Evolutionary conservation across 2,888 invertebrate species (phyloP).

Genomic region (Acronicta alni): DNA sequence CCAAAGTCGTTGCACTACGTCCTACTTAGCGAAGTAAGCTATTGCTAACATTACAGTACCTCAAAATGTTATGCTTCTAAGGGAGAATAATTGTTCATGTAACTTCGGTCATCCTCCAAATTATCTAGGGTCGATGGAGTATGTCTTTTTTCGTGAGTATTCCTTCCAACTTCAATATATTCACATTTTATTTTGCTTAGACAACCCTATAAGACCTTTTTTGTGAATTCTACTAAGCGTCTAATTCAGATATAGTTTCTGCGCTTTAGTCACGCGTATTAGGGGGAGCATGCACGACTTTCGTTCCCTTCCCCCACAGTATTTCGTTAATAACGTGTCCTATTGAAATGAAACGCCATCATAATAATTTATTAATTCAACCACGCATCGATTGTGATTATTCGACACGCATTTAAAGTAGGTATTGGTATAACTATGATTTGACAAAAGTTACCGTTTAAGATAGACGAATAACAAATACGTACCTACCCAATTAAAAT

Average conservation of each 20-base stretch:
- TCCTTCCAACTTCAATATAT: neutral
- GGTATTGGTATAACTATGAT: neutral
- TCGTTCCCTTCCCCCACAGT: constrained; percentile 67
- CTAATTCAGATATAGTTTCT: constrained; percentile 82
- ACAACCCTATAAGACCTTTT: constrained; percentile 72
- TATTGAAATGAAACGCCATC: constrained; percentile 75
- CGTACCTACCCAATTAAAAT: constrained; percentile 48
- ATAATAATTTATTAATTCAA: constrained; percentile 73
- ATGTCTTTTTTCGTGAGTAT: too few relatives aligned
- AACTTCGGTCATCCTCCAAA: too few relatives aligned
- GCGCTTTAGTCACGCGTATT: constrained; percentile 76
- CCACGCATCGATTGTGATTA: constrained; percentile 49
- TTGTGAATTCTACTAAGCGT: constrained; percentile 78
- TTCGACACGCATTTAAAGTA: constrained; percentile 13
- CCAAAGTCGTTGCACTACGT: constrained; percentile 8
- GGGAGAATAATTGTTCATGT: too few relatives aligned
- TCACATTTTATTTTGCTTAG: constrained; percentile 14
- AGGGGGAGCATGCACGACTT: constrained; percentile 69
- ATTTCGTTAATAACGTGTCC: constrained; percentile 77
- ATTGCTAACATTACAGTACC: neutral
- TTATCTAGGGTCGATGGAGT: too few relatives aligned
- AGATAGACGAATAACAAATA: constrained; percentile 50
- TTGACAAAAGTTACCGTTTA: constrained; percentile 11
- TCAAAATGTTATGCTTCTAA: constrained; percentile 1
- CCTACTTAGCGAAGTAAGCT: neutral